Evolutionary conservation across 1,140 invertebrate species (phyloP).

Genomic region (Telenomus remus): DNA sequence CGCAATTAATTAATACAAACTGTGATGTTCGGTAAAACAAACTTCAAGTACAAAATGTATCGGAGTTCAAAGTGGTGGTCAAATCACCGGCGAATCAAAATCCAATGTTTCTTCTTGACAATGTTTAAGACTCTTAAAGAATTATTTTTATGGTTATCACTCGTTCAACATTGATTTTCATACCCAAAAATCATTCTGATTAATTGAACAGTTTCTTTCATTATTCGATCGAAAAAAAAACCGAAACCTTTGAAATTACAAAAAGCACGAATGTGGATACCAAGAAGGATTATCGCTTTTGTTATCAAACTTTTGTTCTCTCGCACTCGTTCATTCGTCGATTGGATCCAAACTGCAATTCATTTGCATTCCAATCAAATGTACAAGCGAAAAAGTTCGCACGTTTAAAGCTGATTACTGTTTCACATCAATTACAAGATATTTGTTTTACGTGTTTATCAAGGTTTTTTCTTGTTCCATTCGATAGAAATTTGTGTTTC

Average conservation of each 20-base stretch:
- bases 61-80: not conserved
- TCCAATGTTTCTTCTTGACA: constrained; percentile 13
- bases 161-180: constrained; percentile 39
- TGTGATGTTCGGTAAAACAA: constrained; percentile 20
- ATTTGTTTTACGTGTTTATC: not conserved
- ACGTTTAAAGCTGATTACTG: constrained; percentile 42
- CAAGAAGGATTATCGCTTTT: constrained; percentile 11
- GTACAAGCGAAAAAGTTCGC: constrained; percentile 32
- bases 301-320: constrained; percentile 14
- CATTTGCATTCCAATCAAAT: constrained; percentile 16
- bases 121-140: constrained; percentile 2
- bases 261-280: constrained; percentile 32
- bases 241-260: constrained; percentile 26
- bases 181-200: constrained; percentile 22
- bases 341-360: constrained; percentile 22
- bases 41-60: constrained; percentile 35
- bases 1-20: constrained; percentile 36
- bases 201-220: constrained; percentile 8
- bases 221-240: constrained; percentile 8
- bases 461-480: not conserved
- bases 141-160: constrained; percentile 31
- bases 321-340: constrained; percentile 37
- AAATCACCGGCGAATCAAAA: constrained; percentile 33
- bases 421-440: constrained; percentile 31
- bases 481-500: constrained; percentile 43